Percentiles rank a stretch among this genome's conserved stretches.
These are phyloP conservation scores for Crepidodera aurea DNA, from an alignment of 2,888 invertebrate species.

Conservation along the genomic window DNA sequence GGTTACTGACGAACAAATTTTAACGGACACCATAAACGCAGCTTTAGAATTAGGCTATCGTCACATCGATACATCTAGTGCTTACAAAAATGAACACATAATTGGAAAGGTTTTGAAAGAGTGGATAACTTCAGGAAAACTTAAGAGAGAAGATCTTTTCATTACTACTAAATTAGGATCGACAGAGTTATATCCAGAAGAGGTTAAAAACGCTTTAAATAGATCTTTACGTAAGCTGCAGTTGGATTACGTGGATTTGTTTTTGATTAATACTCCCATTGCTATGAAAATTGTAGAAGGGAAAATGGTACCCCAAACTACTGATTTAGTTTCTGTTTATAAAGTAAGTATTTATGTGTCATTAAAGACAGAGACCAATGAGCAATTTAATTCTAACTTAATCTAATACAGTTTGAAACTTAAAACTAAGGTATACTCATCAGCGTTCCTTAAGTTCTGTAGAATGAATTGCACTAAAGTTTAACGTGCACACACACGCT, in stretches of 20 bases:
- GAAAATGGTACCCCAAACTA: no score
- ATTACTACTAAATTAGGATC: conserved; percentile 84
- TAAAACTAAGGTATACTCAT: no score
- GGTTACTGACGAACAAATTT: conserved; percentile 60
- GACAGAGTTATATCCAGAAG: conserved; percentile 68
- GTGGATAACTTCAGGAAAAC: conserved; percentile 66
- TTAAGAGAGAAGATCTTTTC: conserved; percentile 77
- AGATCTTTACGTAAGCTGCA: conserved; percentile 75
- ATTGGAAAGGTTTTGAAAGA: conserved; percentile 77
- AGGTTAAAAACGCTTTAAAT: conserved; percentile 71
- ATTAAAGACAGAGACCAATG: no score
- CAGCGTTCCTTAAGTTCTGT: no score
- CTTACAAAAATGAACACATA: conserved; percentile 78
- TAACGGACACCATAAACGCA: conserved; percentile 70
- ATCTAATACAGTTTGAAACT: no score
- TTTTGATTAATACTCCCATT: neutral
- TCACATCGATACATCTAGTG: conserved; percentile 75
- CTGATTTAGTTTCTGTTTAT: no score
- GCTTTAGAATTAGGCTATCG: conserved; percentile 82
- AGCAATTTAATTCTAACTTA: no score
- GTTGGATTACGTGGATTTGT: conserved; percentile 70
- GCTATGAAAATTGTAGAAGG: neutral
- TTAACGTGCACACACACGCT: no score
- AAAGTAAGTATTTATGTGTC: no score
- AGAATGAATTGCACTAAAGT: no score